These are phyloP conservation scores for Atherinosoma microstoma DNA, from an alignment of 2,797 vertebrate genomes.

Conservation along the genomic window DNA sequence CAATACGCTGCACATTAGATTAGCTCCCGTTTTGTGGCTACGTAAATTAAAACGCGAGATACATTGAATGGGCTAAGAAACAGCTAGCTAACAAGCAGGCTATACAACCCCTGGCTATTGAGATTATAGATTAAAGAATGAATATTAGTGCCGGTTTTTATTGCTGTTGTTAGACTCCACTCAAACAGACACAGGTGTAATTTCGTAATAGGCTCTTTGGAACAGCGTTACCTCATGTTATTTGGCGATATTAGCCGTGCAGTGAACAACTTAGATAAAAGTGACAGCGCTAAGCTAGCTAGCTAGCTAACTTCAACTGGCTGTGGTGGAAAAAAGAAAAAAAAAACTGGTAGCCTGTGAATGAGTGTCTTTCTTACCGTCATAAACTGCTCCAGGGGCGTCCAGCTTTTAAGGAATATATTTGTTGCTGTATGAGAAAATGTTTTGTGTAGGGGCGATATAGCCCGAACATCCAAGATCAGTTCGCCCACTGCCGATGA, in stretches of 20 bases:
- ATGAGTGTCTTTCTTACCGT: conserved; percentile 78
- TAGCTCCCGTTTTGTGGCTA: conserved; percentile 29
- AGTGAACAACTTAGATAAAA: conserved; percentile 69
- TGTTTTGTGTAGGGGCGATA: conserved; percentile 59
- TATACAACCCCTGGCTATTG: conserved; percentile 30
- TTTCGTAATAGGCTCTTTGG: background rate
- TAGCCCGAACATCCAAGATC: conserved; percentile 80
- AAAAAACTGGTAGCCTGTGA: conserved; percentile 36
- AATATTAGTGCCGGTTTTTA: background rate
- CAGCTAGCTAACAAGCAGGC: conserved; percentile 47
- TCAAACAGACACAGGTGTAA: background rate
- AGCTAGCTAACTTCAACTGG: conserved; percentile 67
- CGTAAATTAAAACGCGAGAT: conserved; percentile 36
- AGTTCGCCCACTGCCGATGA: conserved; percentile 78
- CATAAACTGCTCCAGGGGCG: conserved; percentile 86
- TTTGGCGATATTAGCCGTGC: conserved; percentile 25
- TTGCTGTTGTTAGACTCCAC: background rate
- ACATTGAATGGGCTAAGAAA: conserved; percentile 67
- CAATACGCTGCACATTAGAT: conserved; percentile 30
- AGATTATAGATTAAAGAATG: conserved; percentile 14
- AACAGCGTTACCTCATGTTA: conserved; percentile 2
- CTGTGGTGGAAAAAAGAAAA: conserved; percentile 4
- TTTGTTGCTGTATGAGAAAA: conserved; percentile 69
- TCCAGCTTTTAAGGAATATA: conserved; percentile 84
- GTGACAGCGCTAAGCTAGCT: conserved; percentile 78